Base-by-base conservation (phyloP, 1,140 invertebrate species). In the Adelges cooleyi region DNA sequence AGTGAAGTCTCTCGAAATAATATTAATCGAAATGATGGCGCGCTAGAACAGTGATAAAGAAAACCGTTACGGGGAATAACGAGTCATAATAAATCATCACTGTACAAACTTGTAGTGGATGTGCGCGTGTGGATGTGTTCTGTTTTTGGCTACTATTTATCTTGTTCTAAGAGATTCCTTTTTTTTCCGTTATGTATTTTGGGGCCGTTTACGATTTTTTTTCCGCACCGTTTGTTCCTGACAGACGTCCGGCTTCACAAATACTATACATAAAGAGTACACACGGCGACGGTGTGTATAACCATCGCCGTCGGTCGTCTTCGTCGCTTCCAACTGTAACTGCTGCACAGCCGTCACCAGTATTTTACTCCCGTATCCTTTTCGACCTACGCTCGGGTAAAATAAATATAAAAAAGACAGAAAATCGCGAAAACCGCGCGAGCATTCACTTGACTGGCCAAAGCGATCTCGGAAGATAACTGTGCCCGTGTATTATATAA, bases 141-240 rank as follows among this genome's bases (percentile, higher is more conserved):
- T 62, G 54, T 62, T 62, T 62, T 46, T 46, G 54, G 54, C 54
- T 33, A 62, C 54, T 62, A 62, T 62, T 62, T 62, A 62, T 62
- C 54, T 62, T 46, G 42, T 17, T 46, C 54, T 29, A 27, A 33
- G 25, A 62, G 54, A 48, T 33, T 46, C 42, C 17, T 25, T 33
- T 62, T 62, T 20, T 62, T 62, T 20, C 54, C 42, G 38, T 46
- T 46, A 44, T 33, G 42, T 62, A 62, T 48, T 62, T 59, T 59
- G 13, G 54, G 42, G 40, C 54, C 25, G 42, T 62, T 62, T 46
- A 62, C 54, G 27, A 10, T 48, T 18, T 62, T 56, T 56, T 56
- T 56, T 62, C 54, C 17, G 54, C 54, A 20, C 22, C 54, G 42
- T 62, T 33, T 62, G 54, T 40, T 46, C 2, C 6, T 46, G 54